These are phyloP conservation scores for human (Homo sapiens) DNA, from an alignment of 2,113 vertebrate genomes.

Conservation along the genomic window DNA sequence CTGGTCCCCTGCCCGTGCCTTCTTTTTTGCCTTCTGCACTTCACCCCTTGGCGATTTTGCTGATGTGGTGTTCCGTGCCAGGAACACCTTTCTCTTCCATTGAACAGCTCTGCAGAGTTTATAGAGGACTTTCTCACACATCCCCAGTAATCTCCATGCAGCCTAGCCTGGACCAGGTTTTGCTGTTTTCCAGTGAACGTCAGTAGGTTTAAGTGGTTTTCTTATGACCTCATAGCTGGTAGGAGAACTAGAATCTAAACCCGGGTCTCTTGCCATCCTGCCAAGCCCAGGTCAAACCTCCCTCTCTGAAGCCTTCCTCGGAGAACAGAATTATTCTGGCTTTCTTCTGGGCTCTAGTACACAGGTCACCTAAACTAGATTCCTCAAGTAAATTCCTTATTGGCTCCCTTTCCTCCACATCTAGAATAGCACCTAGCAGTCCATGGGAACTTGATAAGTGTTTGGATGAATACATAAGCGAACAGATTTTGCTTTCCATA, in stretches of 20 bases:
- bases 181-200: fast-evolving
- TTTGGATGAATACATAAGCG: not conserved
- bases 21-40: not conserved
- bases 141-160: not conserved
- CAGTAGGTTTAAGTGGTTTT: not conserved
- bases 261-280: not conserved
- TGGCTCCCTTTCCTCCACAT: not conserved
- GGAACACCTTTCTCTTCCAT: not conserved
- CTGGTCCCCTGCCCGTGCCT: not conserved
- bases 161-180: fast-evolving
- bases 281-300: not conserved
- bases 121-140: not conserved
- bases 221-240: not conserved
- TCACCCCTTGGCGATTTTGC: not conserved
- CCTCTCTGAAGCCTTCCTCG: not conserved
- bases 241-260: not conserved
- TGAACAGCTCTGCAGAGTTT: not conserved
- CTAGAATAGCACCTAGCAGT: slow-evolving; percentile 4
- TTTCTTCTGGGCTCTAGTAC: not conserved
- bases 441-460: not conserved
- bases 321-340: not conserved
- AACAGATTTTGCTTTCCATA: not conserved
- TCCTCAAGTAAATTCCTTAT: not conserved
- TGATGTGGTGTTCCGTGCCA: fast-evolving
- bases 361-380: not conserved